Evolutionary conservation across 2,888 invertebrate species (phyloP), one percentile per base, ranked within the genome.

Genomic region (Rhopalosiphum nymphaeae): DNA sequence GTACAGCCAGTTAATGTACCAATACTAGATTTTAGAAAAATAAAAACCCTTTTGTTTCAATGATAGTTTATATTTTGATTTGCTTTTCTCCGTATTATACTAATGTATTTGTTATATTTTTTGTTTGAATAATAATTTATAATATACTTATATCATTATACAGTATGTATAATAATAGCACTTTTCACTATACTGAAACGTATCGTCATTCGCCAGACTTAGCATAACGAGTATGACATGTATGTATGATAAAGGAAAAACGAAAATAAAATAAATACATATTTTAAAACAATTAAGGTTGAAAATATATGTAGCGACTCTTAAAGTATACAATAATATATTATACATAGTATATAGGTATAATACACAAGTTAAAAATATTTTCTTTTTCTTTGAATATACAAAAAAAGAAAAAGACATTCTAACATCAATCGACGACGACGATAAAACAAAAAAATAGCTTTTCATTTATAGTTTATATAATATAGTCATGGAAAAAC

Each of bases 231-330:
- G 46, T 25, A 26, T 25, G n/a, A 21, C 16, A 46, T 13, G 29
- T 13, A 4, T 46, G 26, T 36, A 46, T n/a, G 46, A 56, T 46
- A 86, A 86, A 36, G 56, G 61, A 86, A 86, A n/a, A 46, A 13
- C 9, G 87, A 67, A 86, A 86, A 86, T 44, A 78, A 93, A 88
- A 88, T 25, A 92, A 88, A 91, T 11, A 29, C 13, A 42, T 49
- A 88, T 25, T 78, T 67, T 78, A 42, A 93, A 93, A 93, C 57
- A 90, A 90, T 25, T 36, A 44, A 93, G 89, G 46, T 93, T 93
- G 89, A 85, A 93, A 93, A 85, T 91, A 91, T 91, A 88, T 57
- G 57, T 93, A 93, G 89, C 84, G 57, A 90, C 89, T 85, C 36
- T 89, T 93, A 90, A 90, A 84, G 56, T 78, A 56, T 78, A 89